Percentiles rank a stretch among this genome's conserved stretches.
These are phyloP conservation scores for Rhopilema esculentum DNA, from an alignment of 30 jellyfish, hydroid and myxozoan genomes.

Conservation along the genomic window DNA sequence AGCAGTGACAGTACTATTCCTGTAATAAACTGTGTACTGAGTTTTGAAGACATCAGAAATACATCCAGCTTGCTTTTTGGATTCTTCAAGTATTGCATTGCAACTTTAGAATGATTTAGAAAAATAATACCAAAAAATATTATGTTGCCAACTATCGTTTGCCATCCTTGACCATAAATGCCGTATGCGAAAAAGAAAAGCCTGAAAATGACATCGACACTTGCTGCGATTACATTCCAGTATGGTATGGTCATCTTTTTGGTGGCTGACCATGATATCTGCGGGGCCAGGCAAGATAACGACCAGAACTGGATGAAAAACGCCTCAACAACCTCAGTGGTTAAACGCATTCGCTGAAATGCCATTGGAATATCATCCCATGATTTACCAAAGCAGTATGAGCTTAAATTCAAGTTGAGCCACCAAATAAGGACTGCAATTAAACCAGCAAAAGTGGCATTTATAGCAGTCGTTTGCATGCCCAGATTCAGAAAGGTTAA, in stretches of 20 bases:
- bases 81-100: not conserved
- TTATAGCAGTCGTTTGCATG: not conserved
- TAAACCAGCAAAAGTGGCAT: constrained; percentile 11
- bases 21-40: constrained; percentile 4
- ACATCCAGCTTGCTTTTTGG: not conserved
- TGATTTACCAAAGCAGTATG: constrained; percentile 10
- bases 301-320: constrained; percentile 7
- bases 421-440: constrained; percentile 28
- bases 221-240: not conserved
- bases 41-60: not conserved
- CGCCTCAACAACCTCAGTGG: not conserved
- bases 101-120: not conserved
- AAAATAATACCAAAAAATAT: constrained; percentile 4
- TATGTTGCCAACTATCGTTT: not conserved
- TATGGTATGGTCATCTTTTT: not conserved
- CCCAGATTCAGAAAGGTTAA: constrained; percentile 9
- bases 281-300: constrained; percentile 4
- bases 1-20: not conserved
- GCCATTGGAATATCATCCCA: constrained; percentile 9
- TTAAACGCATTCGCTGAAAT: constrained; percentile 6
- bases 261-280: constrained; percentile 16
- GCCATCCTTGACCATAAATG: constrained; percentile 3
- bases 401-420: constrained; percentile 10
- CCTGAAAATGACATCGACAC: not conserved
- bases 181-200: not conserved